Evolutionary conservation across 1,140 invertebrate genomes (phyloP).

Genomic region (Holcopasites calliopsidis): DNA sequence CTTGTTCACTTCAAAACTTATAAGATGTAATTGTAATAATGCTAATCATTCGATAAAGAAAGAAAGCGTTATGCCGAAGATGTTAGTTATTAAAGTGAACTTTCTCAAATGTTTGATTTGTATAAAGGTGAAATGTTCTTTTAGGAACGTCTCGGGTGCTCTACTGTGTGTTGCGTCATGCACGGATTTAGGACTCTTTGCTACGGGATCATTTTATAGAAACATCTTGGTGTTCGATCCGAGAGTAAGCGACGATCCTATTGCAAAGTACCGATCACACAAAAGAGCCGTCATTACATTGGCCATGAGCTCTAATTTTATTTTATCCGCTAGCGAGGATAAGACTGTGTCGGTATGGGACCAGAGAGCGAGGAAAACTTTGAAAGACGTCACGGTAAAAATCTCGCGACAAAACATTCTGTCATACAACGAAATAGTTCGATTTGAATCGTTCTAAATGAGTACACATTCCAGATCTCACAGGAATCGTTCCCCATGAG

Average conservation of each 20-base stretch:
- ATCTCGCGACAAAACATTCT: not conserved
- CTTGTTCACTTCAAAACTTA: constrained; percentile 65
- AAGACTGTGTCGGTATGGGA: constrained; percentile 73
- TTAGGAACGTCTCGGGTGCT: constrained; percentile 60
- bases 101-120: not conserved
- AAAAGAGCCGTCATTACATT: constrained; percentile 68
- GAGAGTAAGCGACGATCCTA: constrained; percentile 48
- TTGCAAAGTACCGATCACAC: constrained; percentile 68
- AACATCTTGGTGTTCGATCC: constrained; percentile 71
- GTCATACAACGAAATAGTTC: not conserved
- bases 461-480: constrained; percentile 63
- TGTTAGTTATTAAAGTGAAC: too few species aligned
- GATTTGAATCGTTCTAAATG: not conserved
- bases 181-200: constrained; percentile 63
- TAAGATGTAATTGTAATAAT: constrained; percentile 60
- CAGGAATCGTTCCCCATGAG: constrained; percentile 72
- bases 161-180: constrained; percentile 69
- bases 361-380: constrained; percentile 62
- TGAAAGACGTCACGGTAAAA: constrained; percentile 68
- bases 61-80: too few species aligned
- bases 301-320: constrained; percentile 69
- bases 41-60: too few species aligned
- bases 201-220: constrained; percentile 69
- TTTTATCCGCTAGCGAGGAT: constrained; percentile 75
- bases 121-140: constrained; percentile 32